These are phyloP conservation scores for Neria commutata DNA, from an alignment of 2,888 invertebrate species.

Conservation along the genomic window DNA sequence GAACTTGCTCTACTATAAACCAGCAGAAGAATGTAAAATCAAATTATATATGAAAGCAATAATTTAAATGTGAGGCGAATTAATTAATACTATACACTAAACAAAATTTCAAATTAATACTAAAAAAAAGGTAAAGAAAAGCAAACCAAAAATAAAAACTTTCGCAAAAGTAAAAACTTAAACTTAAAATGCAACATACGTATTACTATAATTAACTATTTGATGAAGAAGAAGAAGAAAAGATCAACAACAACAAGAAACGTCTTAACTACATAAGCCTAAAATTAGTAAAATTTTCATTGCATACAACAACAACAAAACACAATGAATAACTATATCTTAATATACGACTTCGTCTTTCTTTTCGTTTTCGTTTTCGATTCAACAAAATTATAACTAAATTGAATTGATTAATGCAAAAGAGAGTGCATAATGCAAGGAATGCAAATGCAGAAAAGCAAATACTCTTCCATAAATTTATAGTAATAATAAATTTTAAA, in stretches of 20 bases:
- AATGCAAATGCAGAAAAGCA: too few species aligned
- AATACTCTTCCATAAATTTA: slow-evolving; percentile 32
- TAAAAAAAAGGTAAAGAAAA: slow-evolving; percentile 16
- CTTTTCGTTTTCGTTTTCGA: neutral
- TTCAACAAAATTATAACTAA: slow-evolving; percentile 44
- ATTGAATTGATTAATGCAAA: slow-evolving; percentile 37
- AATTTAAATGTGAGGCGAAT: slow-evolving; percentile 16
- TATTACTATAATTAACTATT: slow-evolving; percentile 30
- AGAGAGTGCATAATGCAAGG: too few species aligned
- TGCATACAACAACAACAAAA: neutral
- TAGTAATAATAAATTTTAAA: slow-evolving; percentile 40
- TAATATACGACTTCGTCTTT: too few species aligned
- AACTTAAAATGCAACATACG: slow-evolving; percentile 19
- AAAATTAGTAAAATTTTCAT: neutral
- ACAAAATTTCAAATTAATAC: slow-evolving; percentile 12
- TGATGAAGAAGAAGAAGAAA: slow-evolving; percentile 12
- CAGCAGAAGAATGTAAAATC: slow-evolving; percentile 18
- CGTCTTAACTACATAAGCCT: neutral
- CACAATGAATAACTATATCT: neutral
- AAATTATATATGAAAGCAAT: slow-evolving; percentile 30
- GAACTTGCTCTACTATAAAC: slow-evolving; percentile 17
- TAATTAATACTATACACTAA: slow-evolving; percentile 15
- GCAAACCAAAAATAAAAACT: neutral
- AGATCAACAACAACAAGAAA: slow-evolving; percentile 12
- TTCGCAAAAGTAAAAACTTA: slow-evolving; percentile 1